A percentile compares a stretch with the other conserved stretches of the same genome.
Conservation (phyloP, 2,113 vertebrate genomes). For the Calyptommatus sinebrachiatus region DNA sequence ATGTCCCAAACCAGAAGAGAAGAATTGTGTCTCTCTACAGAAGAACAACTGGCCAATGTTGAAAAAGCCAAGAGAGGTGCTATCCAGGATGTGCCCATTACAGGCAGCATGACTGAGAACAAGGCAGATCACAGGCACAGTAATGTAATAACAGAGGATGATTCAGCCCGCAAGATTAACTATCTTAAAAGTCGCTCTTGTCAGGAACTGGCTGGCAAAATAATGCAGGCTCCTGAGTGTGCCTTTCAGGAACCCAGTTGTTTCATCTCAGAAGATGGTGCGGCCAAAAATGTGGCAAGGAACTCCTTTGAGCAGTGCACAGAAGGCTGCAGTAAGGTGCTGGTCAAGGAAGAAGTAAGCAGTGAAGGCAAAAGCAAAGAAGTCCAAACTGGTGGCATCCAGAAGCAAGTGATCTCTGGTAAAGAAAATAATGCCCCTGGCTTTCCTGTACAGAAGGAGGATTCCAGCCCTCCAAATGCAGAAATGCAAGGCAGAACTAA, state of each 20-base stretch:
- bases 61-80: background rate
- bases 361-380: conserved; percentile 32
- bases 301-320: conserved; percentile 21
- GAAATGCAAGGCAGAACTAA: conserved; percentile 31
- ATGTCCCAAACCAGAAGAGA: conserved; percentile 19
- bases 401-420: conserved; percentile 29
- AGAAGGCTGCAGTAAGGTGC: background rate
- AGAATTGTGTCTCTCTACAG: conserved; percentile 36
- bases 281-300: conserved; percentile 23
- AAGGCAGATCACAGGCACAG: conserved; percentile 34
- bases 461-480: conserved; percentile 12
- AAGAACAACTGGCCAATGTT: conserved; percentile 42
- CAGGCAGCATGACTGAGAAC: accelerated
- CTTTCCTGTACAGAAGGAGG: conserved; percentile 12
- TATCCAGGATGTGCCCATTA: conserved; percentile 17
- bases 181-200: conserved; percentile 3
- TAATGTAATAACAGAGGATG: background rate
- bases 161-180: conserved; percentile 25
- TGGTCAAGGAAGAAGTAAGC: conserved; percentile 3
- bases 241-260: conserved; percentile 14
- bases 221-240: background rate
- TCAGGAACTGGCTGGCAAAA: conserved; percentile 25
- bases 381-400: conserved; percentile 13
- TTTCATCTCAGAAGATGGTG: background rate
- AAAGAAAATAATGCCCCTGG: conserved; percentile 38